A percentile compares a stretch with the other conserved stretches of the same genome.
Evolutionary conservation across 2,113 vertebrate species (phyloP).

Genomic region (Agelaius tricolor): DNA sequence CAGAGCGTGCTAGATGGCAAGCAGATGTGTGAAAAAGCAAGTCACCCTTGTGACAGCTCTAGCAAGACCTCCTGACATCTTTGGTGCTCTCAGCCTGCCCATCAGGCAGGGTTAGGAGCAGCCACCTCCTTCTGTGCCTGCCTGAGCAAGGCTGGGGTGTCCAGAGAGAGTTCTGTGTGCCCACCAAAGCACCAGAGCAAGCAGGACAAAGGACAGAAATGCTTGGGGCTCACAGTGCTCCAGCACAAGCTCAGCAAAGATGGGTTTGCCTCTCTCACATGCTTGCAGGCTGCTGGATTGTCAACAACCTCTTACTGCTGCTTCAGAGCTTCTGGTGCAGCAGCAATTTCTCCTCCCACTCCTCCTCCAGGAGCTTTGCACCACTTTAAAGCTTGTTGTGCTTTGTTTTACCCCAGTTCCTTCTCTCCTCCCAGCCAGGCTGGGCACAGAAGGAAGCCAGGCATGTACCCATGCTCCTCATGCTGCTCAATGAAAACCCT

Average conservation of each 20-base stretch:
- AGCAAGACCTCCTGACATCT: background rate
- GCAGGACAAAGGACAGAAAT: background rate
- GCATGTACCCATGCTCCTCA: background rate
- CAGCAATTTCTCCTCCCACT: conserved; percentile 6
- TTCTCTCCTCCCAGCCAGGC: background rate
- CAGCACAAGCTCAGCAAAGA: background rate
- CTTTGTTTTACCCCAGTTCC: background rate
- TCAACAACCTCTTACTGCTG: background rate
- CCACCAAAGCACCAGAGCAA: background rate
- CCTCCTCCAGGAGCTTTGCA: background rate
- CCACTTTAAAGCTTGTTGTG: background rate
- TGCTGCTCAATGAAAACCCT: background rate
- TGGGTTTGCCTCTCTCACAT: background rate
- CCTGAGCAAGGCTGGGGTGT: background rate
- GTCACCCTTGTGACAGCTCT: background rate
- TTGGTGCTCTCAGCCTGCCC: background rate
- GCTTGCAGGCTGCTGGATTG: background rate
- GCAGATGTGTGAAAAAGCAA: background rate
- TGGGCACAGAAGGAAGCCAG: background rate
- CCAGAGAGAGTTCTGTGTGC: background rate
- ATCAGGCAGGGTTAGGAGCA: background rate
- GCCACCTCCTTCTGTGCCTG: background rate
- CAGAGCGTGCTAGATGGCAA: background rate
- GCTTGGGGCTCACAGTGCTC: background rate
- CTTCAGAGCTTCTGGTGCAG: background rate